phyloP scores from a whole-genome alignment of 2,888 invertebrate species.

The Tigriopus californicus region DNA sequence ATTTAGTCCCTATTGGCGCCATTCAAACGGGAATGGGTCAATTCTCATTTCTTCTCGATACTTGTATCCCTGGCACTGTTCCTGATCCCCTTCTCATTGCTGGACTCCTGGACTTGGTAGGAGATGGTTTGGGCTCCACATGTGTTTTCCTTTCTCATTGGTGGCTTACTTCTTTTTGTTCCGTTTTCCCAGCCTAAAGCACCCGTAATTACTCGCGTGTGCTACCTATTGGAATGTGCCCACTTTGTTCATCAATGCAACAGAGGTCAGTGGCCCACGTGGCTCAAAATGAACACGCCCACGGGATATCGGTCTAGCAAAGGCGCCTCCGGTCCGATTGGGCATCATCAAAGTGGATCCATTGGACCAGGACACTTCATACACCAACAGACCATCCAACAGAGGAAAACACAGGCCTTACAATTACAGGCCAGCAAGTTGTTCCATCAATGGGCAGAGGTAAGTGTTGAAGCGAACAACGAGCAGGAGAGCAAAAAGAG shows the following conservation, averaged over 20 bases:
- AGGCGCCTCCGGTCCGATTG: constrained; percentile 23
- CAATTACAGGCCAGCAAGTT: constrained; percentile 85
- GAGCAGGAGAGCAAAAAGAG: constrained; percentile 10
- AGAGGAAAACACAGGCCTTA: constrained; percentile 45
- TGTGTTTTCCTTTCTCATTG: constrained; percentile 6
- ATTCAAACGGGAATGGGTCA: constrained; percentile 73
- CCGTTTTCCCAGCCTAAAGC: constrained; percentile 54
- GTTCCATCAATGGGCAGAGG: constrained; percentile 94
- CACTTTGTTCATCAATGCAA: constrained; percentile 94
- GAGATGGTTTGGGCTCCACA: constrained; percentile 19
- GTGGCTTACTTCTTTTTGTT: constrained; percentile 7
- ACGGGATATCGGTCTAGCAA: not conserved
- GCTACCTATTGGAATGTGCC: constrained; percentile 79
- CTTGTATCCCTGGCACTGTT: constrained; percentile 82
- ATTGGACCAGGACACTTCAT: not conserved
- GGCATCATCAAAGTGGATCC: constrained; percentile 17
- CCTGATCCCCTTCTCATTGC: constrained; percentile 92
- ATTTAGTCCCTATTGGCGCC: constrained; percentile 54
- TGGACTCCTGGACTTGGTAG: constrained; percentile 77
- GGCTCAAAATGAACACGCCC: constrained; percentile 76
- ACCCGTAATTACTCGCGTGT: constrained; percentile 77
- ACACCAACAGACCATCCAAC: constrained; percentile 32
- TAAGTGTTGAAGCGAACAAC: constrained; percentile 26
- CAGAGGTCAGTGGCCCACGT: constrained; percentile 93
- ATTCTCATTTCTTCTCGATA: constrained; percentile 79